These are phyloP conservation scores for Myotis findleyi DNA, from an alignment of 2,797 vertebrate genomes.

Conservation along the genomic window DNA sequence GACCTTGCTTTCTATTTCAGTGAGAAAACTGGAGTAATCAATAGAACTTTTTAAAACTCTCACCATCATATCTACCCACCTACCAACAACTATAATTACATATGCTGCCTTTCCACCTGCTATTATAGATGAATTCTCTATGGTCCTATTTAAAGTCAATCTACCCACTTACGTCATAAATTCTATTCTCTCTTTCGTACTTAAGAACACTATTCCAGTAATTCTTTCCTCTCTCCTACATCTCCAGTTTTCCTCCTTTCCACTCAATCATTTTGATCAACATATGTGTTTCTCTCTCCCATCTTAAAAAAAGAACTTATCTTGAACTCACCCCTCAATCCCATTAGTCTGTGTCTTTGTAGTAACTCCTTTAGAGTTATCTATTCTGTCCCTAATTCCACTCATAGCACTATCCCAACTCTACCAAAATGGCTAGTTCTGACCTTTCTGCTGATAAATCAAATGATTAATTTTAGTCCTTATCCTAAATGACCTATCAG, in stretches of 20 bases:
- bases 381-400: background rate
- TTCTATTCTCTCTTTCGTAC: background rate
- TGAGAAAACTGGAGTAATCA: constrained; percentile 18
- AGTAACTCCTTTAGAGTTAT: constrained; percentile 17
- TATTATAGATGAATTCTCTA: constrained; percentile 35
- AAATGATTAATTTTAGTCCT: constrained; percentile 22
- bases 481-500: constrained; percentile 20
- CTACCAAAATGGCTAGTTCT: constrained; percentile 46
- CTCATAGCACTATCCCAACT: constrained; percentile 24
- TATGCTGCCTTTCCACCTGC: background rate
- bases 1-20: background rate
- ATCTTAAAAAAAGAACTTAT: background rate
- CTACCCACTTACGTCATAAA: background rate
- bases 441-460: constrained; percentile 24
- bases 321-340: background rate
- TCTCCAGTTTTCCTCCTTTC: constrained; percentile 22
- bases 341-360: background rate
- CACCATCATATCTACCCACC: background rate
- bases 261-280: background rate
- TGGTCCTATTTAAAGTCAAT: constrained; percentile 36
- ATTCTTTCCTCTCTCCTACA: constrained; percentile 32
- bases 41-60: background rate
- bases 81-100: constrained; percentile 15
- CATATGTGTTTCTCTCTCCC: background rate
- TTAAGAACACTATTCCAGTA: constrained; percentile 33